Conservation (phyloP, 2,797 vertebrate genomes). For the Platyrinchus mystaceus region DNA sequence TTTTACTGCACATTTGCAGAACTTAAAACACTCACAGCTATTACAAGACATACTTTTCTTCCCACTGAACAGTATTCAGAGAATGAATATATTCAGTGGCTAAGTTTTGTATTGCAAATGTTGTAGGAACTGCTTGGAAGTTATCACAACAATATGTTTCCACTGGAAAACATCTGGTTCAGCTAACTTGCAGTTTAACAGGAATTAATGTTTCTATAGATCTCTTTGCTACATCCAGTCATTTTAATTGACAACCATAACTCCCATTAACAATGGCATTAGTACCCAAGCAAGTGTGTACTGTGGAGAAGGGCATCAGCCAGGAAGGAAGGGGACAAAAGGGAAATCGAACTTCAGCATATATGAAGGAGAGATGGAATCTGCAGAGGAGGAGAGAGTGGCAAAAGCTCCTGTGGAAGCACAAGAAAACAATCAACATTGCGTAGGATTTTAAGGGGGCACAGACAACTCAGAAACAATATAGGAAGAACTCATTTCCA, state of each 20-base stretch:
- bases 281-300: background rate
- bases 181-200: background rate
- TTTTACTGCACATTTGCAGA: background rate
- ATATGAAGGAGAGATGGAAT: background rate
- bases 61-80: background rate
- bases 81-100: background rate
- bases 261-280: background rate
- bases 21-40: background rate
- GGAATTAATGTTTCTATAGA: background rate
- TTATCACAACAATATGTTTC: rapidly evolving
- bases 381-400: background rate
- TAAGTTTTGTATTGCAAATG: background rate
- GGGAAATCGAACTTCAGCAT: background rate
- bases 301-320: background rate
- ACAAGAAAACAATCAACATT: background rate
- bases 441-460: background rate
- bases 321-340: background rate
- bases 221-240: background rate
- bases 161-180: background rate
- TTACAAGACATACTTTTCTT: background rate
- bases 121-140: background rate
- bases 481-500: background rate
- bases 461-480: background rate
- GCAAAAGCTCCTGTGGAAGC: background rate
- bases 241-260: background rate